A percentile compares a stretch with the other conserved stretches of the same genome.
Conservation (phyloP, 1,140 invertebrate genomes). For the Propsilocerus akamusi region DNA sequence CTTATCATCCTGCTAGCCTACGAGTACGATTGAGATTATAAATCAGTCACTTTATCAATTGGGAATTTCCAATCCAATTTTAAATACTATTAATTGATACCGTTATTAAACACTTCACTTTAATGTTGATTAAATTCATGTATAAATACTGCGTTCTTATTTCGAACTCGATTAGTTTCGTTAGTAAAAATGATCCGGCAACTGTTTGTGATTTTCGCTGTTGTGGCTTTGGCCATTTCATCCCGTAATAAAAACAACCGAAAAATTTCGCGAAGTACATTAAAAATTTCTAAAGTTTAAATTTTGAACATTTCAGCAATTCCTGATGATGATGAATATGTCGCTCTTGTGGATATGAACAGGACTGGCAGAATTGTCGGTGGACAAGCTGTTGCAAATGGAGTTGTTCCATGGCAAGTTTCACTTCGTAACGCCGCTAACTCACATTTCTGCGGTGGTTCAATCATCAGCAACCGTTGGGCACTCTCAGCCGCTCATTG, state of each 20-base stretch:
- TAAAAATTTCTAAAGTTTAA: not conserved
- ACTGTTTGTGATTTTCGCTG: not conserved
- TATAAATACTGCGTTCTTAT: no score
- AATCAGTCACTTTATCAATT: no score
- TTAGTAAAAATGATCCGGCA: not conserved
- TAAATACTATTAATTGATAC: no score
- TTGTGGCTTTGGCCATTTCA: not conserved
- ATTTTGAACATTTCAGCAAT: not conserved
- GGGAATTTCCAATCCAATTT: no score
- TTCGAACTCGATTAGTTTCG: no score
- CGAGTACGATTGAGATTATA: no score
- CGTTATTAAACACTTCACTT: no score
- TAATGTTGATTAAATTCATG: no score
- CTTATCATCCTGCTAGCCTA: no score
- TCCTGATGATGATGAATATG: not conserved
- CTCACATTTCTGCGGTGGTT: constrained; percentile 28
- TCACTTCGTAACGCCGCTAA: constrained; percentile 21
- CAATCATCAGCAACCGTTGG: constrained; percentile 22
- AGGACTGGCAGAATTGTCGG: constrained; percentile 23
- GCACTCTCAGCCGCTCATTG: constrained; percentile 28
- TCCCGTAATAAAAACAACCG: not conserved
- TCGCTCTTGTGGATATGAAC: not conserved
- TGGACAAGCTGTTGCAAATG: constrained; percentile 22
- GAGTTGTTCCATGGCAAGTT: constrained; percentile 24
- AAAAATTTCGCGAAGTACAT: not conserved